Percentiles rank a stretch among this genome's conserved stretches.
phyloP scores from a whole-genome alignment of 1,140 invertebrate species.

The Anastrepha ludens region DNA sequence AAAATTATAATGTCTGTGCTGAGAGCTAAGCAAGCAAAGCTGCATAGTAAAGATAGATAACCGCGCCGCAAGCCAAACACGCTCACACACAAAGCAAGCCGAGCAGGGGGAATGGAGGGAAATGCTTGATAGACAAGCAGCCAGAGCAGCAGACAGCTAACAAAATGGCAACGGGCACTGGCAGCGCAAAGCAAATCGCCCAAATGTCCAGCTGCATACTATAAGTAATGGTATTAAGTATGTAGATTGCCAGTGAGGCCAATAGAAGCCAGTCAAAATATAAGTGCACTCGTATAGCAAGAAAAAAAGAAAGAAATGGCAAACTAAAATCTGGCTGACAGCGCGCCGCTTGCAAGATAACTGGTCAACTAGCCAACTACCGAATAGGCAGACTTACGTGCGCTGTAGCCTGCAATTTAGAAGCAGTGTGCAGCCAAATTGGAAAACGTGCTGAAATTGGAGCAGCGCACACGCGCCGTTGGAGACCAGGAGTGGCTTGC shows the following conservation, averaged over 20 bases:
- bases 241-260: neutral
- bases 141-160: neutral
- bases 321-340: neutral
- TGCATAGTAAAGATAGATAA: too few species aligned
- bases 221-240: neutral
- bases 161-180: neutral
- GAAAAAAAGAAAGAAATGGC: neutral
- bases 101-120: neutral
- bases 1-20: neutral
- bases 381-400: neutral
- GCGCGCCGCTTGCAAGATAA: neutral
- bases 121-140: neutral
- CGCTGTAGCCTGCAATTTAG: neutral
- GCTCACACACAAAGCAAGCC: neutral
- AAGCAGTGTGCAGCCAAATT: slow-evolving; percentile 1
- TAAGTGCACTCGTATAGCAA: neutral
- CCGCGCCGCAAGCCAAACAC: too few species aligned
- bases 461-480: neutral
- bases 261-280: neutral
- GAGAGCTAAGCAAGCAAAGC: too few species aligned
- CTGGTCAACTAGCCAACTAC: neutral
- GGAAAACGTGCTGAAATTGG: slow-evolving; percentile 36
- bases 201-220: slow-evolving; percentile 33
- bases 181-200: neutral
- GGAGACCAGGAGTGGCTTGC: neutral